Percentiles rank a stretch among this genome's conserved stretches.
These are phyloP conservation scores for Mola mola DNA, from an alignment of 2,113 vertebrate genomes.

Conservation along the genomic window DNA sequence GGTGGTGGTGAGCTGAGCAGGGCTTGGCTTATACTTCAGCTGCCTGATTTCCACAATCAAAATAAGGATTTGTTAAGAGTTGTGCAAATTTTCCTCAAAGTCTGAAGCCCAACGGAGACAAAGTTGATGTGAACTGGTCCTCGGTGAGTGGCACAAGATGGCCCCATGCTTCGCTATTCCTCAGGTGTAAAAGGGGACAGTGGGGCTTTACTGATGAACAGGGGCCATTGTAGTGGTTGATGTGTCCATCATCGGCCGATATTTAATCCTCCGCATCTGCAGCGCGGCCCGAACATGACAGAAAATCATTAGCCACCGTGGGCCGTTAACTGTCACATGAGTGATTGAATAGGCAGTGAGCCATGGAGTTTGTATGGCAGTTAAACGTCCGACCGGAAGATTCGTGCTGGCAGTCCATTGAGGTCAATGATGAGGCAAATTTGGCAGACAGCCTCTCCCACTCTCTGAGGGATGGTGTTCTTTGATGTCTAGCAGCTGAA, in stretches of 20 bases:
- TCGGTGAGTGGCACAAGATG: conserved; percentile 17
- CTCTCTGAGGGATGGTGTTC: conserved; percentile 33
- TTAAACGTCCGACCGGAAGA: conserved; percentile 74
- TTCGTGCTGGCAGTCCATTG: conserved; percentile 54
- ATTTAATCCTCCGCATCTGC: conserved; percentile 80
- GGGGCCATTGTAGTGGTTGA: conserved; percentile 71
- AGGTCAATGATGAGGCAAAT: conserved; percentile 77
- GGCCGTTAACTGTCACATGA: conserved; percentile 84
- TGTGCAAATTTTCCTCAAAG: not conserved
- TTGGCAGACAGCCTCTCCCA: conserved; percentile 56
- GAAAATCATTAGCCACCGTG: conserved; percentile 83
- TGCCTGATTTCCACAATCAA: too few species aligned
- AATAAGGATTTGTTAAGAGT: not conserved
- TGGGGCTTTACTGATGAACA: conserved; percentile 60
- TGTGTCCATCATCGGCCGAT: conserved; percentile 77
- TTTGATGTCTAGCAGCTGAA: conserved; percentile 32
- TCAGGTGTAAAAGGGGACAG: conserved; percentile 33
- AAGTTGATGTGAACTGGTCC: conserved; percentile 17
- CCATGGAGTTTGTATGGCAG: conserved; percentile 75
- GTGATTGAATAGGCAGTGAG: conserved; percentile 82
- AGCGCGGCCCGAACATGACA: conserved; percentile 78
- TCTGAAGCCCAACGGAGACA: not conserved
- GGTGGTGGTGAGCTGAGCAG: too few species aligned
- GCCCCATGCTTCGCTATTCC: conserved; percentile 53
- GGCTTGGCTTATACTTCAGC: not conserved